phyloP scores from a whole-genome alignment of 37 sponge, comb jelly and placozoan species.

The Lycopodina hypogea region DNA sequence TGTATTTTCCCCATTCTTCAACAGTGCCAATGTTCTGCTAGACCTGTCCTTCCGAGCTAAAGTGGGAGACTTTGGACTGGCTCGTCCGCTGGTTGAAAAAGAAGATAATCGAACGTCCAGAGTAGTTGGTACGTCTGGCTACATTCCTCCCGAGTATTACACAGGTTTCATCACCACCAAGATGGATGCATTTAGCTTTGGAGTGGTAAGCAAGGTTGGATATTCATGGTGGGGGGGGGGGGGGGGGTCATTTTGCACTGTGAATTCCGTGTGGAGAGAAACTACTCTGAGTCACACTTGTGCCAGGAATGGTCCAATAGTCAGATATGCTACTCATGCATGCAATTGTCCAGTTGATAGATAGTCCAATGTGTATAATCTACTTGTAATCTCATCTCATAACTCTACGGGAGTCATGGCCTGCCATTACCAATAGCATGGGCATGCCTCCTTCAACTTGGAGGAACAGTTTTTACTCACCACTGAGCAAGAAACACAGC shows the following conservation, averaged over 20 bases:
- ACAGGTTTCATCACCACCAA: constrained; percentile 83
- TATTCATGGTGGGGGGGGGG: background rate
- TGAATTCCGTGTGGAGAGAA: background rate
- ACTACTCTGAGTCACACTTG: background rate
- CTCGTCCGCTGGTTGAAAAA: constrained; percentile 48
- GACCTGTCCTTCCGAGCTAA: constrained; percentile 86
- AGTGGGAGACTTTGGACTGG: constrained; percentile 94
- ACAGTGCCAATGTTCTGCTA: constrained; percentile 92
- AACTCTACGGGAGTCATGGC: too few relatives aligned
- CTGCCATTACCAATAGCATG: too few relatives aligned
- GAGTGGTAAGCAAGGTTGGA: constrained; percentile 68
- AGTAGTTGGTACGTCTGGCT: constrained; percentile 91
- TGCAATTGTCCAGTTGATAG: background rate
- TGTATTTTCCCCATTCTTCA: background rate
- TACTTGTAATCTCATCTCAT: too few relatives aligned
- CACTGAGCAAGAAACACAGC: too few relatives aligned
- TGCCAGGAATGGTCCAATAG: background rate
- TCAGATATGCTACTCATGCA: background rate
- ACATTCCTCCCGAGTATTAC: constrained; percentile 91
- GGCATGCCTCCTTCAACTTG: too few relatives aligned
- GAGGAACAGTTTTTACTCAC: too few relatives aligned
- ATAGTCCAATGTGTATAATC: too few relatives aligned
- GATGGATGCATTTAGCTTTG: constrained; percentile 87
- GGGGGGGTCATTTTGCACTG: background rate
- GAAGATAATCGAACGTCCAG: constrained; percentile 40